These are phyloP conservation scores for Aptenodytes forsteri DNA, from an alignment of 2,113 vertebrate species.

Conservation along the genomic window DNA sequence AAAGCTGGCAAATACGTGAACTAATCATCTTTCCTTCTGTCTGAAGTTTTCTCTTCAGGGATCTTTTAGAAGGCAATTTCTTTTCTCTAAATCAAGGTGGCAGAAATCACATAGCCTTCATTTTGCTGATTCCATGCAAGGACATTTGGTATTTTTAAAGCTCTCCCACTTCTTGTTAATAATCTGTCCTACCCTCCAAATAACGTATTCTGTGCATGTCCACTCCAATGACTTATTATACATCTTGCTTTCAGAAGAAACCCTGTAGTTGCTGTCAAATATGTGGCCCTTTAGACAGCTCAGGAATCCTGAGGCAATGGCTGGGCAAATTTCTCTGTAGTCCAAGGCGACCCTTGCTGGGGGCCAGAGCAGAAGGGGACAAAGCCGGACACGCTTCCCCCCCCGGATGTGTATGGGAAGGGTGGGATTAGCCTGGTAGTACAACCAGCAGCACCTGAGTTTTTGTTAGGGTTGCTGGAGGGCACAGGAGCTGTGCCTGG, in stretches of 20 bases:
- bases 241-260: not conserved
- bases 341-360: not conserved
- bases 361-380: not conserved
- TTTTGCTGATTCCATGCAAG: not conserved
- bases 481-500: not conserved
- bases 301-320: not conserved
- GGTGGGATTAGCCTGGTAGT: not conserved
- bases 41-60: not conserved
- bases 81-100: not conserved
- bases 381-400: not conserved
- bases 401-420: accelerated
- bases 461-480: not conserved
- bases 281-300: not conserved
- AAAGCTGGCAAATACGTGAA: slow-evolving; percentile 2
- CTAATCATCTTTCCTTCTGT: not conserved
- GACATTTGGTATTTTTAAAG: not conserved
- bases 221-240: not conserved
- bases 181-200: not conserved
- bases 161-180: not conserved
- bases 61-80: slow-evolving; percentile 24
- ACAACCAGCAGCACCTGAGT: not conserved
- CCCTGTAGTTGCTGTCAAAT: not conserved
- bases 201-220: not conserved
- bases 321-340: not conserved
- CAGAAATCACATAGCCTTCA: not conserved